Base-by-base conservation (phyloP, 1,140 invertebrate genomes). In the Pseudomyrmex sp. region DNA sequence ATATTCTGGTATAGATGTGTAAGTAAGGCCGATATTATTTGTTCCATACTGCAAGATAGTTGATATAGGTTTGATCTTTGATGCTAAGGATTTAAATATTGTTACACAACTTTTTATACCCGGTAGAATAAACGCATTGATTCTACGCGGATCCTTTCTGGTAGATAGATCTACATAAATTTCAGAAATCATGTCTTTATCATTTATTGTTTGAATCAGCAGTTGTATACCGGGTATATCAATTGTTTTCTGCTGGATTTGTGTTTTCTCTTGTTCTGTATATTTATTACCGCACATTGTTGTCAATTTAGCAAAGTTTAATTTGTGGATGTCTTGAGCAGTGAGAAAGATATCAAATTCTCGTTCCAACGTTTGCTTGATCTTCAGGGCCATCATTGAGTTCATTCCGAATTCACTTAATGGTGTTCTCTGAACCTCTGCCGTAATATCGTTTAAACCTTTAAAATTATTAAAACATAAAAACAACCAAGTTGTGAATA, bases 361-460 rank as follows among this genome's bases (percentile, higher is more conserved):
- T 75, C 96, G 92, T 91, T 98, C 97, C 1, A 98, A 90, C 0
- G 96, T 96, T 89, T 97, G 97, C 89, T 97, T 97, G 56, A 98
- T 97, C 93, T 98, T 97, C 0, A 97, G 96, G 18, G 96, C 96
- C 97, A 98, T 97, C 93, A 98, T 95, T 0, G 97, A 97, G 89
- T 98, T 97, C 93, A 98, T 96, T 35, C 97, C 97, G 2, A 98
- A 93, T 90, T 98, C 97, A 18, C 96, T 96, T 7, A 98, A 93
- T 1, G 95, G 96, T 0, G 95, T 95, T 77, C 96, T 95, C 26
- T 95, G 93, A 86, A 96, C 96, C 0, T 97, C 91, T 2, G 95
- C 94, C 59, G 95, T 95, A 35, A 95, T 76, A 88, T 95, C 94
- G 75, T 94, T 94, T 1, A 95, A 70, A 48, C 94, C 95, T 93